Evolutionary conservation across 92 coral and sea anemone species (phyloP).

Genomic region (Parazoanthus atlanticus): DNA sequence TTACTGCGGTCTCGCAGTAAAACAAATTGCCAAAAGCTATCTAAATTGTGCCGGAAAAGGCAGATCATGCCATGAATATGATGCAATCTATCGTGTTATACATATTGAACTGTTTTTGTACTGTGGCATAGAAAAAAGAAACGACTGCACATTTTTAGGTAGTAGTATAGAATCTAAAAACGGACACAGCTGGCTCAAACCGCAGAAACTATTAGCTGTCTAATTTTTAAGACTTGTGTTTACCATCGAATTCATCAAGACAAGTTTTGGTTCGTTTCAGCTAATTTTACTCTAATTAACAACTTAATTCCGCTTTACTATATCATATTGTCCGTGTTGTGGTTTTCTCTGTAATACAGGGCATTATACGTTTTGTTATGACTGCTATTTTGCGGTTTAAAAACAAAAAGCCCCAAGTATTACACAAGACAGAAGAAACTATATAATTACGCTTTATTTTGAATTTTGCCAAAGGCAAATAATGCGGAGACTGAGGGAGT

Average conservation of each 20-base stretch:
- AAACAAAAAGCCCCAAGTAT: neutral
- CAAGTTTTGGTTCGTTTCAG: neutral
- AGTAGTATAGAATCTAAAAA: too few relatives aligned
- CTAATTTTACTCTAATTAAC: neutral
- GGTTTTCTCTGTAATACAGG: neutral
- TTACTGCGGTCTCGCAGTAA: too few relatives aligned
- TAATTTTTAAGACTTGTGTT: too few relatives aligned
- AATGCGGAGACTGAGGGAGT: neutral
- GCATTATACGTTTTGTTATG: neutral
- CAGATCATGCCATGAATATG: neutral
- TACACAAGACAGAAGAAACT: neutral
- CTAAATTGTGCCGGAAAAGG: neutral
- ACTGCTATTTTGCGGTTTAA: neutral
- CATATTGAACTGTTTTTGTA: neutral
- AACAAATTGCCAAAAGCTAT: too few relatives aligned
- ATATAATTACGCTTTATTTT: neutral
- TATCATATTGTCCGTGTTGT: neutral
- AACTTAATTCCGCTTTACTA: neutral
- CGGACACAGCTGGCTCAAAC: neutral
- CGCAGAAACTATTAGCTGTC: neutral
- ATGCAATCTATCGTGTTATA: too few relatives aligned
- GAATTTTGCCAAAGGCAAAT: neutral
- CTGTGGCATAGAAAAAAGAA: neutral
- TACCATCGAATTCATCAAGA: neutral
- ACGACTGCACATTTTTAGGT: neutral